A percentile compares a stretch with the other conserved stretches of the same genome.
phyloP scores from a whole-genome alignment of 2,888 invertebrate species.

The Celastrina argiolus region DNA sequence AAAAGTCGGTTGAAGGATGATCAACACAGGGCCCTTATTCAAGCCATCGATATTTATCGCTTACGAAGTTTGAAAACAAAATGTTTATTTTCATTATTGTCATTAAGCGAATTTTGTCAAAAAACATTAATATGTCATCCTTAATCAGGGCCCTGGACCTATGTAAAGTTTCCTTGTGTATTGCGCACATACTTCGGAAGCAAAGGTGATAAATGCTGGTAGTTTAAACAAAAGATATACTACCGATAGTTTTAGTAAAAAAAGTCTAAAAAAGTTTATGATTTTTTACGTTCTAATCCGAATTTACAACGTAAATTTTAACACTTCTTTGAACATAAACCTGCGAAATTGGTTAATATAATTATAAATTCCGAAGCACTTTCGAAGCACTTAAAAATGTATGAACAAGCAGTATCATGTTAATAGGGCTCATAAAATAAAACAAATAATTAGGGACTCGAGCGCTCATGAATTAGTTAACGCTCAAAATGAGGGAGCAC shows the following conservation, averaged over 20 bases:
- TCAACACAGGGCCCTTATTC: no score
- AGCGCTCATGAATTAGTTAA: conserved; percentile 71
- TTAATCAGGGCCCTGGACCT: no score
- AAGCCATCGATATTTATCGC: no score
- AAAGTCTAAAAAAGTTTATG: background rate
- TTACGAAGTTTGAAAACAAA: no score
- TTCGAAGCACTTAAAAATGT: conserved; percentile 58
- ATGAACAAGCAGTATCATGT: conserved; percentile 60
- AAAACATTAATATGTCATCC: no score
- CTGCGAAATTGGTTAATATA: conserved; percentile 9
- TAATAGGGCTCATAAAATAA: conserved; percentile 73
- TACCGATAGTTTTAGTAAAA: background rate
- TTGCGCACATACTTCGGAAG: no score
- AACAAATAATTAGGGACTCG: conserved; percentile 69
- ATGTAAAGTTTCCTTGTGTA: no score
- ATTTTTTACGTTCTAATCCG: background rate
- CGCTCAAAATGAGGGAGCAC: conserved; percentile 33
- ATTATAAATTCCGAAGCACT: conserved; percentile 37
- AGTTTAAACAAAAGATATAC: no score
- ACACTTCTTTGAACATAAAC: conserved; percentile 2
- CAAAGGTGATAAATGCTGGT: no score
- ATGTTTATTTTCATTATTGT: no score
- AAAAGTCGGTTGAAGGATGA: no score
- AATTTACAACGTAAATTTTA: conserved; percentile 3
- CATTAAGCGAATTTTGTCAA: no score